These are phyloP conservation scores for Lagopus leucura DNA, from an alignment of 2,113 vertebrate genomes.

Conservation along the genomic window DNA sequence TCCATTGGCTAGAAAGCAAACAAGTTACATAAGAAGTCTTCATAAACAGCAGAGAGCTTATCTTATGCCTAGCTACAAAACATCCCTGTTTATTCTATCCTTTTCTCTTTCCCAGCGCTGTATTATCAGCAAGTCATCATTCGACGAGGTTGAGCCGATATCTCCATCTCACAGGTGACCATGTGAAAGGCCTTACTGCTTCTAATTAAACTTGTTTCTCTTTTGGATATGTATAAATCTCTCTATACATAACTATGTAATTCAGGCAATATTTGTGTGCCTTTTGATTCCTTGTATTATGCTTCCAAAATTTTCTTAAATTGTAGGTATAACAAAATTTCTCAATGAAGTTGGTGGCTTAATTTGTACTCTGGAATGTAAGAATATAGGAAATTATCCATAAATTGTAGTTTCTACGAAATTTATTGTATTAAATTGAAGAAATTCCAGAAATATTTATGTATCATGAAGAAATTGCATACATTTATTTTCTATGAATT, in stretches of 20 bases:
- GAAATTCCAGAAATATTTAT: not conserved
- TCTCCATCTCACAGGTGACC: too few relatives aligned
- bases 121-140: too few relatives aligned
- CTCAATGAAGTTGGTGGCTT: not conserved
- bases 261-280: not conserved
- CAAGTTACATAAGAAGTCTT: too few relatives aligned
- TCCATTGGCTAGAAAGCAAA: too few relatives aligned
- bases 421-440: not conserved
- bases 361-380: not conserved
- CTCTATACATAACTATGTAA: not conserved
- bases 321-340: not conserved
- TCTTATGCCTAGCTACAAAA: too few relatives aligned
- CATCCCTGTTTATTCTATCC: too few relatives aligned
- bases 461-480: not conserved
- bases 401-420: not conserved
- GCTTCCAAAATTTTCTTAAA: not conserved
- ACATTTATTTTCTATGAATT: not conserved
- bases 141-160: too few relatives aligned
- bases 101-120: too few relatives aligned
- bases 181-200: not conserved
- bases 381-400: not conserved
- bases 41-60: too few relatives aligned
- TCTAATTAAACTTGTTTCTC: not conserved
- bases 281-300: not conserved
- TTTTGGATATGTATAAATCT: not conserved